Evolutionary conservation across 37 sponge, comb jelly and placozoan species (phyloP).

Genomic region (Lycopodina hypogea): DNA sequence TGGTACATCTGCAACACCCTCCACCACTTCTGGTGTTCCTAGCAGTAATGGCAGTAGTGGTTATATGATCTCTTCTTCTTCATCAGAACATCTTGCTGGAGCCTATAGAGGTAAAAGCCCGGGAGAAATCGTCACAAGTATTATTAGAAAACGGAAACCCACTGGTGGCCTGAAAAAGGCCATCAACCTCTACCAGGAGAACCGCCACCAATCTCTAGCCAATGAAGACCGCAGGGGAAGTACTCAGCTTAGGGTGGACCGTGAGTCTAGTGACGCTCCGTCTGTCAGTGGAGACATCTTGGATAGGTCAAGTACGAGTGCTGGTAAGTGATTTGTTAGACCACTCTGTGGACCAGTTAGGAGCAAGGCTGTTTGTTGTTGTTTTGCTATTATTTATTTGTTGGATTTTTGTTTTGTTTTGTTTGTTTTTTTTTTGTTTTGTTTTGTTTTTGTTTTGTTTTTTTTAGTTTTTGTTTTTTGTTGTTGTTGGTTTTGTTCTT

Average conservation of each 20-base stretch:
- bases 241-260: too few species aligned
- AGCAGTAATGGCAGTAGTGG: background rate
- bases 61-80: too few species aligned
- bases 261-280: too few species aligned
- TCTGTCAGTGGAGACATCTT: too few species aligned
- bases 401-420: too few species aligned
- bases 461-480: too few species aligned
- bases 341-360: too few species aligned
- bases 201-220: slow-evolving; percentile 1
- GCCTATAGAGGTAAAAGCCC: slow-evolving; percentile 4
- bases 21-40: background rate
- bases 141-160: slow-evolving; percentile 3
- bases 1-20: background rate
- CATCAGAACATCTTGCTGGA: background rate
- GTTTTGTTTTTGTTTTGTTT: too few species aligned
- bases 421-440: too few species aligned
- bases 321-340: slow-evolving; percentile 1
- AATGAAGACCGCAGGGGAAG: background rate
- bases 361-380: too few species aligned
- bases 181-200: slow-evolving; percentile 56
- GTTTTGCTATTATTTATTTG: too few species aligned
- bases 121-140: slow-evolving; percentile 25
- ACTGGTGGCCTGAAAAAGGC: slow-evolving; percentile 42
- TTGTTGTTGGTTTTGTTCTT: too few species aligned
- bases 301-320: background rate